These are phyloP conservation scores for Dermolepida albohirtum DNA, from an alignment of 2,888 invertebrate genomes.

Conservation along the genomic window DNA sequence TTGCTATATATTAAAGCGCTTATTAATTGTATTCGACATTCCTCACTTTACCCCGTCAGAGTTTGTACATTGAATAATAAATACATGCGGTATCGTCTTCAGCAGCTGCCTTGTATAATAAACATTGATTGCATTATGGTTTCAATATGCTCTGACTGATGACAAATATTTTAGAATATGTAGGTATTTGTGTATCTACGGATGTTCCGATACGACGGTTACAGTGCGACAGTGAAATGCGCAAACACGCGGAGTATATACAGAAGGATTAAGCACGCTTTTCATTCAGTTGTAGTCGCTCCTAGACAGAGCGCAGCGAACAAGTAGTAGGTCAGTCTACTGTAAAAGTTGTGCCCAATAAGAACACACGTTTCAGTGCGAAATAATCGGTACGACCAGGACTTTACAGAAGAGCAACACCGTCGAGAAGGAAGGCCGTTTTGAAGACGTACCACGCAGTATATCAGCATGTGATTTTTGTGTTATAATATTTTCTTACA, in stretches of 20 bases:
- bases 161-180: conserved; percentile 21
- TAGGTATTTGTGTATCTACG: conserved; percentile 6
- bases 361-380: conserved; percentile 46
- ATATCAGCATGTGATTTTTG: conserved; percentile 50
- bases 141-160: conserved; percentile 15
- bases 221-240: conserved; percentile 36
- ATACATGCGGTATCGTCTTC: conserved; percentile 2
- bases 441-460: conserved; percentile 37
- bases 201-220: conserved; percentile 29
- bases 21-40: too few relatives aligned
- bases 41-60: too few relatives aligned
- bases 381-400: conserved; percentile 43
- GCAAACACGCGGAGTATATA: conserved; percentile 46
- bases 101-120: conserved; percentile 10
- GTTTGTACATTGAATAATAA: too few relatives aligned
- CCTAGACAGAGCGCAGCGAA: conserved; percentile 39
- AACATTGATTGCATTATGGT: conserved; percentile 29
- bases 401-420: conserved; percentile 18
- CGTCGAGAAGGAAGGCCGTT: conserved; percentile 5
- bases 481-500: conserved; percentile 46
- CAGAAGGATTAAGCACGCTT: conserved; percentile 50
- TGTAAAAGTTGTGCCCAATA: conserved; percentile 31
- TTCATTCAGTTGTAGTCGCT: conserved; percentile 50
- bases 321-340: conserved; percentile 46
- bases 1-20: too few relatives aligned